Evolutionary conservation across 2,888 invertebrate species (phyloP), one percentile per base, ranked within the genome.

Genomic region (Eupeodes latifasciatus): DNA sequence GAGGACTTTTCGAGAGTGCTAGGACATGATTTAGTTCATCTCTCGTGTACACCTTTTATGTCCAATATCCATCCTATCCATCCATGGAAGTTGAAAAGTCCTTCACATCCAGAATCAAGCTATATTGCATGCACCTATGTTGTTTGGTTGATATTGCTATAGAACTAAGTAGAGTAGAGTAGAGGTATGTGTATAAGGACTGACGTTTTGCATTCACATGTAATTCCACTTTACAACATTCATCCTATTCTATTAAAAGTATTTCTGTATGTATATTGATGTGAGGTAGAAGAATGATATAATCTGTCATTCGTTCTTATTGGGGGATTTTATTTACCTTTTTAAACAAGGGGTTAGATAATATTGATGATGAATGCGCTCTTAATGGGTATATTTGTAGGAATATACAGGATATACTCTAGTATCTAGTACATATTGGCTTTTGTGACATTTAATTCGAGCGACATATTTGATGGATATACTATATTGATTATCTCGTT

Each of bases 1-100:
- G 44, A 67, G 77, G 66, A 72, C 64, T 75, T 71, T 55, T 59
- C 9, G 53, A 49, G 72, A 75, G 80, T 51, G 66, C 85, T 77
- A 40, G 88, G 81, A 88, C 85, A 84, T 88, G 88, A 88, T 88
- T 88, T 88, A 85, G 88, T 75, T 75, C 80, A 76, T 87, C 66
- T 80, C 59, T 61, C 12, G 16, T 66, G 51, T 76, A 59, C 75
- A 66, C 36, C 59, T 53, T 71, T 55, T 55, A 53, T 36, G 64
- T 59, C 27, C 27, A 27, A 27, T 27, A 27, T 27, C 27, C 27
- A 27, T 27, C 47, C 67, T 59, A 55, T 71, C 40, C 69, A 74
- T 80, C 66, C 67, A 88, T 85, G 44, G 77, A 81, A 81, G 85
- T 74, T 81, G 81, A 85, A 81, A 78, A 81, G 85, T 88, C 85